Evolutionary conservation across 2,113 vertebrate genomes (phyloP), one percentile per base, ranked within the genome.

Genomic region (Varanus komodoensis): DNA sequence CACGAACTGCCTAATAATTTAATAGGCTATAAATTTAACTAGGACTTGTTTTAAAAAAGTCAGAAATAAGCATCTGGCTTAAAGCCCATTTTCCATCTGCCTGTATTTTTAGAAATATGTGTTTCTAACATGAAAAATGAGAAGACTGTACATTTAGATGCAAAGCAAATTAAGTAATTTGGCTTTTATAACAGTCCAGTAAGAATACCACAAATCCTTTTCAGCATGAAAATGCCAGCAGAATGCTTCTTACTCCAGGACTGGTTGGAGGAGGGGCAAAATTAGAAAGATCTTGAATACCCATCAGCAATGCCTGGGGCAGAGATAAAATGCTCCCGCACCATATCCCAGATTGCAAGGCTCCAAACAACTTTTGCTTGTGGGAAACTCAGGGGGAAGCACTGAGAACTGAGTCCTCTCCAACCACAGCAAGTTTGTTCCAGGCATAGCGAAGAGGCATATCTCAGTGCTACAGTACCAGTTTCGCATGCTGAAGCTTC

Each of bases 1-100:
- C 89, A 97, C 95, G 96, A 97, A 94, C 94, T 93, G 92, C 92
- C 93, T 95, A 92, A 95, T 96, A 94, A 97, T 95, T 96, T 96
- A 96, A 94, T 90, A 92, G 67, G 91, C 94, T 90, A 75, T 95
- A 94, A 94, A 93, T 95, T 94, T 91, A 89, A 95, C 93, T 92
- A 94, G 90, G 94, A 93, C 93, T 92, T 80, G 1, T 94, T 89
- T 3, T 96, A 95, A 95, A 93, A 93, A 86, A 4, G 14, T 88
- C 95, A 86, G 91, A 95, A 96, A 96, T 89, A 93, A 82, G 84
- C 73, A 91, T 90, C 54, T 89, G 61, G 80, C 86, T 92, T 87
- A 93, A 14, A 95, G 92, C 23, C 87, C 82, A 73, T 89, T 95
- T 95, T 90, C 29, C 3, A 86, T 69, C 93, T 44, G 91, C 19